Evolutionary conservation across 2,113 vertebrate genomes (phyloP), one percentile per base, ranked within the genome.

Genomic region (Sorex araneus): DNA sequence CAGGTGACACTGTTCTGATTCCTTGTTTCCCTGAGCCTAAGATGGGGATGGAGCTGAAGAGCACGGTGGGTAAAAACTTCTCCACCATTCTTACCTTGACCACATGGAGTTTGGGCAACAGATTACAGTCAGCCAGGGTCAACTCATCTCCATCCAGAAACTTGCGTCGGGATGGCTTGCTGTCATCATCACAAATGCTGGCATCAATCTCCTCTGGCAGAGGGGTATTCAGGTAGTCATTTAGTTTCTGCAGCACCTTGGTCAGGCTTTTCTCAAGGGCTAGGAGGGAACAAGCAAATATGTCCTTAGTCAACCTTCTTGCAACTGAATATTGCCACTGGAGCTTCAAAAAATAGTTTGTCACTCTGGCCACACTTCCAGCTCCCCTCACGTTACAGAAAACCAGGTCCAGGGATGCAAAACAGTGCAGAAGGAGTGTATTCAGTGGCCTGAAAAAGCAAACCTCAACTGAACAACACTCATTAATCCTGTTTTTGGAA

Each of bases 71-170:
- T 3, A 13, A 60, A 15, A 10, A 60, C 57, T 60, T 60, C 5
- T 60, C 57, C 57, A 60, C 21, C 0, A 7, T 15, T 93, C 95
- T 98, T 96, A 99, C 99, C 99, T 99, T 99, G 94, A 99, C 98
- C 96, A 99, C 99, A 4, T 99, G 99, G 76, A 99, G 99, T 96
- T 99, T 99, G 83, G 99, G 99, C 96, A 99, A 98, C 91, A 99
- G 99, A 96, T 99, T 99, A 97, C 99, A 99, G 98, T 99, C 99
- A 1, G 99, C 99, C 60, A 99, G 98, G 0, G 99, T 99, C 90
- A 99, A 97, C 78, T 99, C 98, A 2, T 99, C 98, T 36, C 99
- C 99, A 23, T 99, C 99, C 91, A 99, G 97, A 97, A 99, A 99
- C 96, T 97, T 97, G 92, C 99, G 98, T 89, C 86, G 98, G 54